Evolutionary conservation across 2,888 invertebrate genomes (phyloP), one percentile per base, ranked within the genome.

Genomic region (Azorinus chamasolen): DNA sequence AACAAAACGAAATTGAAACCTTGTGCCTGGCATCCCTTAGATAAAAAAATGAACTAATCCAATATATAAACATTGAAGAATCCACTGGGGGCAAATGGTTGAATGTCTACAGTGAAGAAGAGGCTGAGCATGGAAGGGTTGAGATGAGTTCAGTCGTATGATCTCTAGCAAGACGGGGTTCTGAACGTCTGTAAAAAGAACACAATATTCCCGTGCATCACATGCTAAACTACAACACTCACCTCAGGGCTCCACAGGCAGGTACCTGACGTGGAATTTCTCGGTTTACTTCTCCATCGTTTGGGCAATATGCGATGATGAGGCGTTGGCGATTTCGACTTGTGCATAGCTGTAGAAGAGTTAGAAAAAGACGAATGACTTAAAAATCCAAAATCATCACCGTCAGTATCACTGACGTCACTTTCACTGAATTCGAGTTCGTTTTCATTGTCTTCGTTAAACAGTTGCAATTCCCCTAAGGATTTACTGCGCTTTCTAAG

Each of bases 221-320:
- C 12, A 18, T 87, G 84, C 1, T 72, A 73, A 16, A 64, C 20
- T 18, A 54, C 22, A 45, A 20, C 14, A 83, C 95, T 95, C 95
- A 97, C 97, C 96, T 96, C 96, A 86, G 97, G 97, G 72, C 96
- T 96, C 97, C 97, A 97, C 80, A 95, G 94, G 62, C 95, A 95
- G 68, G 95, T 94, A 87, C 95, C 94, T 88, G 96, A 95, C 85
- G 96, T 96, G 86, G 96, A 96, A 91, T 96, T 96, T 91, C 97
- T 96, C 86, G 97, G 96, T 89, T 97, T 94, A 85, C 96, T 96
- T 91, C 96, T 95, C 95, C 96, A 97, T 91, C 97, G 96, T 80
- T 87, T 88, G 93, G 88, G 88, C 70, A 90, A 83, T 64, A 87
- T 89, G 64, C 87, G 71, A 71, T 83, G 85, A 6, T 86, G 83